phyloP scores from a whole-genome alignment of 2,888 invertebrate species.

The Limnephilus auricula region DNA sequence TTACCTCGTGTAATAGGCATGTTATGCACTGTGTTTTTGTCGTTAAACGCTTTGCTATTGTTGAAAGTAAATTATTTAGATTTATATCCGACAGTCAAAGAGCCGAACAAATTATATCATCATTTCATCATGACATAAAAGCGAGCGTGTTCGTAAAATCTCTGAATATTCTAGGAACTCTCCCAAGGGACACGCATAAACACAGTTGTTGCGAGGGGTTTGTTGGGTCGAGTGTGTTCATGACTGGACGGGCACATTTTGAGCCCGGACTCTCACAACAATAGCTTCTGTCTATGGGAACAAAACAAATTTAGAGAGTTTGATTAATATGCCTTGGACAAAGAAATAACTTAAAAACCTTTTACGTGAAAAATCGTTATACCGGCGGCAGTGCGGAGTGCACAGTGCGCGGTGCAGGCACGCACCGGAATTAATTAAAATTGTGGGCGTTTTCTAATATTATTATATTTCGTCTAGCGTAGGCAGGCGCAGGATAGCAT shows the following conservation, averaged over 20 bases:
- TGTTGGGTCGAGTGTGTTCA: neutral
- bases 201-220: neutral
- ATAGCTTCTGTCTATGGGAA: slow-evolving; percentile 61
- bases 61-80: slow-evolving; percentile 21
- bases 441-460: slow-evolving; percentile 36
- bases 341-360: slow-evolving; percentile 56
- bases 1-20: neutral
- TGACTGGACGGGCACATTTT: neutral
- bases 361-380: slow-evolving; percentile 39
- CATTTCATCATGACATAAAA: slow-evolving; percentile 24
- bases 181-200: slow-evolving; percentile 24
- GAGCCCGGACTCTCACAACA: slow-evolving; percentile 49
- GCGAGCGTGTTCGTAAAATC: slow-evolving; percentile 21
- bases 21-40: neutral
- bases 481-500: slow-evolving; percentile 15
- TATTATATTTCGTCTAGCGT: slow-evolving; percentile 18
- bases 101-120: slow-evolving; percentile 38
- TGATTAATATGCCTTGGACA: slow-evolving; percentile 59
- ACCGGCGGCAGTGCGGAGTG: slow-evolving; percentile 3
- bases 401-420: neutral
- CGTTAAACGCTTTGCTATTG: neutral
- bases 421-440: slow-evolving; percentile 42
- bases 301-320: slow-evolving; percentile 57
- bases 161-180: slow-evolving; percentile 17
- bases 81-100: slow-evolving; percentile 7